phyloP scores from a whole-genome alignment of 2,797 vertebrate species.

The Sphaeramia orbicularis region DNA sequence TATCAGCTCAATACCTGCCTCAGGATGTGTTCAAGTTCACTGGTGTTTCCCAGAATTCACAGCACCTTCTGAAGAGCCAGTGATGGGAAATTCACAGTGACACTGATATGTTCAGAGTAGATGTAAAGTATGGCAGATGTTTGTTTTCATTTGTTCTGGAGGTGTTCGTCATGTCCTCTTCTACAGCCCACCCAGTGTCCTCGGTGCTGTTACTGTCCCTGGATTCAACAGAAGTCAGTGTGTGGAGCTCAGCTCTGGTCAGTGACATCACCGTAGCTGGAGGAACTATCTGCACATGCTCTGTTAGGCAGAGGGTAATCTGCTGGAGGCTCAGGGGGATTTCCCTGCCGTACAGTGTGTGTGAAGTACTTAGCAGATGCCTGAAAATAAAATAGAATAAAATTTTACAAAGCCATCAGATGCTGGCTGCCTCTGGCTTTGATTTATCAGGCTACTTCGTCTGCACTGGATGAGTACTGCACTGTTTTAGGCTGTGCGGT shows the following conservation, averaged over 20 bases:
- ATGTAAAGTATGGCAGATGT: conserved; percentile 17
- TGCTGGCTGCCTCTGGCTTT: conserved; percentile 3
- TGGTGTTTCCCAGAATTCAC: background rate
- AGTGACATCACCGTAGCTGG: conserved; percentile 35
- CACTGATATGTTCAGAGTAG: background rate
- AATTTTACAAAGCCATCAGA: too few species aligned
- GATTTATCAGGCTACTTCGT: conserved; percentile 26
- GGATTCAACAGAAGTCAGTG: conserved; percentile 8
- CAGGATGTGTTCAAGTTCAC: fast-evolving
- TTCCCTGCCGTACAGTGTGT: conserved; percentile 24
- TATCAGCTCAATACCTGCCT: too few species aligned
- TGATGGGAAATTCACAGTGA: conserved; percentile 7
- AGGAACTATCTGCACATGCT: conserved; percentile 32
- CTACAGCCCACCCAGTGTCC: background rate
- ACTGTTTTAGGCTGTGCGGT: conserved; percentile 24
- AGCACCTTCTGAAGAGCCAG: background rate
- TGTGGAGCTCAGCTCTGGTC: conserved; percentile 40
- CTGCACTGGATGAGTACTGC: background rate
- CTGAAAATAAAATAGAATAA: conserved; percentile 34
- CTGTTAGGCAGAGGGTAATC: conserved; percentile 26
- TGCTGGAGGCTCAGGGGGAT: conserved; percentile 34
- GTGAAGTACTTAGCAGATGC: conserved; percentile 31
- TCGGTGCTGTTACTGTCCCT: conserved; percentile 10
- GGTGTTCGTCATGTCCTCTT: conserved; percentile 11
- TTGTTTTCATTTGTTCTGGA: conserved; percentile 5